These are phyloP conservation scores for Hofmannophila pseudospretella DNA, from an alignment of 2,888 invertebrate genomes.

Conservation along the genomic window DNA sequence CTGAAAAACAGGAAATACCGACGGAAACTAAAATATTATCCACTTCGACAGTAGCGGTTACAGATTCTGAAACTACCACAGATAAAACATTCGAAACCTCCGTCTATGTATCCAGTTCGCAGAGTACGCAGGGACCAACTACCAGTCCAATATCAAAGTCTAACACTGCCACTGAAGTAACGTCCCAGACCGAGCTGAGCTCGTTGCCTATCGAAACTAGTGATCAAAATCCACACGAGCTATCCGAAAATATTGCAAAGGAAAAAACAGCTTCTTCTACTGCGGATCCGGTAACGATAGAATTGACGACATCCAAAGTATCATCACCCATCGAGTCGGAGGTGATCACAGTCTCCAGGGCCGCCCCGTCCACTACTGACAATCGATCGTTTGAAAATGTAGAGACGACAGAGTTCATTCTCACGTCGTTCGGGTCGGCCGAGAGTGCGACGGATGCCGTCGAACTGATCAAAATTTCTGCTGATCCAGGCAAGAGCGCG, in stretches of 20 bases:
- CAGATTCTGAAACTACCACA: slow-evolving; percentile 22
- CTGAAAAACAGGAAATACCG: slow-evolving; percentile 15
- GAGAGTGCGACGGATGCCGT: slow-evolving; percentile 57
- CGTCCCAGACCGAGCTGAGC: slow-evolving; percentile 59
- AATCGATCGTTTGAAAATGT: slow-evolving; percentile 44
- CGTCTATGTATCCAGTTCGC: slow-evolving; percentile 22
- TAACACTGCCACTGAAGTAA: slow-evolving; percentile 53
- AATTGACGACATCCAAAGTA: slow-evolving; percentile 31
- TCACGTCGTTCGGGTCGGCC: slow-evolving; percentile 51
- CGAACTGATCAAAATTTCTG: slow-evolving; percentile 54
- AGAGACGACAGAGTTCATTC: slow-evolving; percentile 61
- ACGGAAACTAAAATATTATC: slow-evolving; percentile 19
- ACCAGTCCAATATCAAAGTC: slow-evolving; percentile 40
- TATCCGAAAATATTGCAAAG: slow-evolving; percentile 40
- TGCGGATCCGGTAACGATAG: slow-evolving; percentile 20
- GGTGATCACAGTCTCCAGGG: slow-evolving; percentile 38
- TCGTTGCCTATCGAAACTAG: slow-evolving; percentile 66
- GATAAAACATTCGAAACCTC: slow-evolving; percentile 13
- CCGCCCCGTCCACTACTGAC: slow-evolving; percentile 24
- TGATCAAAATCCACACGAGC: slow-evolving; percentile 62
- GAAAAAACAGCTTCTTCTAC: slow-evolving; percentile 40
- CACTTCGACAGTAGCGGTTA: slow-evolving; percentile 11
- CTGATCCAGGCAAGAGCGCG: slow-evolving; percentile 43
- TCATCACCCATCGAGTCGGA: slow-evolving; percentile 33
- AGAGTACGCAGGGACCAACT: slow-evolving; percentile 29